Percentiles rank a stretch among this genome's conserved stretches.
These are phyloP conservation scores for Siniperca scherzeri DNA, from an alignment of 2,797 vertebrate species.

Conservation along the genomic window DNA sequence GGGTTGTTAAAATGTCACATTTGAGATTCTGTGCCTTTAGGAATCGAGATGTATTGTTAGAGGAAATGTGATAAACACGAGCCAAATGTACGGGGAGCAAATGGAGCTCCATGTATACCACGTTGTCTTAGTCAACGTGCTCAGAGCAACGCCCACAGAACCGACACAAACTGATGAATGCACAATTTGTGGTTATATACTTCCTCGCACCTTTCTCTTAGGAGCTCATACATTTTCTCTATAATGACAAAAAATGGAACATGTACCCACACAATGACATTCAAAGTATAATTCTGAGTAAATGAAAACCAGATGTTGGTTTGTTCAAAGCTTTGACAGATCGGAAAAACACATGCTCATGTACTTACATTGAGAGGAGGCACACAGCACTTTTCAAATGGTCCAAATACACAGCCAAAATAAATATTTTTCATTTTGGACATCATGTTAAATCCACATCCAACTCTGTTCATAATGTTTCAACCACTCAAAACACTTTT, in stretches of 20 bases:
- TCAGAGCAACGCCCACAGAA: slow-evolving; percentile 76
- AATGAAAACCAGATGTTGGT: slow-evolving; percentile 77
- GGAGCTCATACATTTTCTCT: slow-evolving; percentile 63
- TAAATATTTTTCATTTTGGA: slow-evolving; percentile 45
- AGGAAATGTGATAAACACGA: slow-evolving; percentile 85
- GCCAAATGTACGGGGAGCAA: slow-evolving; percentile 77
- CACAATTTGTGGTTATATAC: slow-evolving; percentile 76
- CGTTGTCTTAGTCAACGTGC: slow-evolving; percentile 76
- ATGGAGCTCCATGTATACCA: slow-evolving; percentile 71
- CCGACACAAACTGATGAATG: slow-evolving; percentile 75
- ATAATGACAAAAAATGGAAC: slow-evolving; percentile 64
- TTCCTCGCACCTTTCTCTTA: slow-evolving; percentile 73
- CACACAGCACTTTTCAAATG: slow-evolving; percentile 16
- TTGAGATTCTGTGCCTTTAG: slow-evolving; percentile 84
- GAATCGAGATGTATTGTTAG: slow-evolving; percentile 86
- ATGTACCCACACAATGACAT: slow-evolving; percentile 79
- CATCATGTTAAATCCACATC: slow-evolving; percentile 24
- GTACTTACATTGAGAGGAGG: slow-evolving; percentile 24
- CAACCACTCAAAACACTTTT: slow-evolving; percentile 34
- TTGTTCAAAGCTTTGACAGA: slow-evolving; percentile 67
- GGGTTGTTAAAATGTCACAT: slow-evolving; percentile 90
- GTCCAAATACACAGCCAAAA: slow-evolving; percentile 20
- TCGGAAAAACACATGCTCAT: slow-evolving; percentile 58
- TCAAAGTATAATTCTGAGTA: slow-evolving; percentile 68
- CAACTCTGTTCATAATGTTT: slow-evolving; percentile 23